Evolutionary conservation across 2,888 invertebrate genomes (phyloP).

Genomic region (Platerodrilus igneus): DNA sequence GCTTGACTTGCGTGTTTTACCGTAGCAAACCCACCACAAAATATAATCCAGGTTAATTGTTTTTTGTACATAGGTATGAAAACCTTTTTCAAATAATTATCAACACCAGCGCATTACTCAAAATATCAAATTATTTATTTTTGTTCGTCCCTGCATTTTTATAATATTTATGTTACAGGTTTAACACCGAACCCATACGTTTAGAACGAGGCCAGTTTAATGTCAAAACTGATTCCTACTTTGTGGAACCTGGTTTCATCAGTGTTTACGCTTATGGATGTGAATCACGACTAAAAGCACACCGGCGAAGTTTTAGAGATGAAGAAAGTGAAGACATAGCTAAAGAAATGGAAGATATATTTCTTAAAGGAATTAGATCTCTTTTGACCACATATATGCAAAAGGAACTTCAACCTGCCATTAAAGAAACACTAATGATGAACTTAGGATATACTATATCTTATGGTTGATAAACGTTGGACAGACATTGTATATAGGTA

Average conservation of each 20-base stretch:
- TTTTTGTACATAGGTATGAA: no score
- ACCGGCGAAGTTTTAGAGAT: conserved; percentile 36
- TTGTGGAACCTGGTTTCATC: conserved; percentile 78
- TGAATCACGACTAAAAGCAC: conserved; percentile 49
- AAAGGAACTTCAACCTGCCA: conserved; percentile 75
- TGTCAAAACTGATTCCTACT: conserved; percentile 75
- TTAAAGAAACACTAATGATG: conserved; percentile 80
- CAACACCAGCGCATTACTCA: no score
- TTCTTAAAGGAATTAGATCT: conserved; percentile 76
- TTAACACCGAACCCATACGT: conserved; percentile 66
- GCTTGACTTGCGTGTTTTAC: no score
- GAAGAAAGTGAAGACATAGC: conserved; percentile 65
- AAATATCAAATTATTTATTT: no score
- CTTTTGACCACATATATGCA: conserved; percentile 79
- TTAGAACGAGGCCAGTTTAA: conserved; percentile 66
- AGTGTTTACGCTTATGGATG: conserved; percentile 84
- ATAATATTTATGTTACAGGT: conserved; percentile 44
- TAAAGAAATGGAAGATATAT: conserved; percentile 79
- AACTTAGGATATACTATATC: conserved; percentile 85
- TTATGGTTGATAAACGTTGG: conserved; percentile 75
- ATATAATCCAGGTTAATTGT: no score
- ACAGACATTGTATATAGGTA: no score
- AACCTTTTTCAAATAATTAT: no score
- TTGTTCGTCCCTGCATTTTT: no score
- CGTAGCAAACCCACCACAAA: no score